phyloP scores from a whole-genome alignment of 1,140 invertebrate genomes.

The Melitaea cinxia region DNA sequence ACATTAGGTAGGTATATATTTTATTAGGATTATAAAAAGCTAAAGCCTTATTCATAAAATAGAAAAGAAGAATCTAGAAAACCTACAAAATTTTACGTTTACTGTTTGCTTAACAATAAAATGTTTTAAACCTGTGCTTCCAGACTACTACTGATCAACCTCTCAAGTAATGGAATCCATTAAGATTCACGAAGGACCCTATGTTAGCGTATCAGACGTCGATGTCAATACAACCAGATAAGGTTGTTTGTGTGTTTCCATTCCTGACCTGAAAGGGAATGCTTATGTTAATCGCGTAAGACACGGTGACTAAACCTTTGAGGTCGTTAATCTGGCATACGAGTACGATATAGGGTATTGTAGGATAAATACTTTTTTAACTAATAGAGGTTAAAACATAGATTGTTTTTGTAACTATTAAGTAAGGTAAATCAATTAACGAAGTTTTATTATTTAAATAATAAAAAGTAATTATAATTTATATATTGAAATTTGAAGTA shows the following conservation, averaged over 20 bases:
- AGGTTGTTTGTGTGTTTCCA: background rate
- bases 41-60: no score
- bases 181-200: background rate
- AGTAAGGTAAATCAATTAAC: no score
- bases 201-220: background rate
- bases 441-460: background rate
- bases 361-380: no score
- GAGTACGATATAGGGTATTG: no score
- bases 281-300: background rate
- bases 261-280: conserved; percentile 2
- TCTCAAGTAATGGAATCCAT: background rate
- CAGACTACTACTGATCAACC: background rate
- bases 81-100: no score
- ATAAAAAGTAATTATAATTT: background rate
- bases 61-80: no score
- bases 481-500: background rate
- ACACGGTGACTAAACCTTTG: background rate
- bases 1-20: background rate
- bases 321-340: no score
- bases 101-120: no score
- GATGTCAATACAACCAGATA: background rate
- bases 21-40: no score
- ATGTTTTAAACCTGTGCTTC: no score
- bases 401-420: no score
- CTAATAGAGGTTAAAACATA: no score